A percentile compares a stretch with the other conserved stretches of the same genome.
These are phyloP conservation scores for Eueides isabella DNA, from an alignment of 1,140 invertebrate genomes.

Conservation along the genomic window DNA sequence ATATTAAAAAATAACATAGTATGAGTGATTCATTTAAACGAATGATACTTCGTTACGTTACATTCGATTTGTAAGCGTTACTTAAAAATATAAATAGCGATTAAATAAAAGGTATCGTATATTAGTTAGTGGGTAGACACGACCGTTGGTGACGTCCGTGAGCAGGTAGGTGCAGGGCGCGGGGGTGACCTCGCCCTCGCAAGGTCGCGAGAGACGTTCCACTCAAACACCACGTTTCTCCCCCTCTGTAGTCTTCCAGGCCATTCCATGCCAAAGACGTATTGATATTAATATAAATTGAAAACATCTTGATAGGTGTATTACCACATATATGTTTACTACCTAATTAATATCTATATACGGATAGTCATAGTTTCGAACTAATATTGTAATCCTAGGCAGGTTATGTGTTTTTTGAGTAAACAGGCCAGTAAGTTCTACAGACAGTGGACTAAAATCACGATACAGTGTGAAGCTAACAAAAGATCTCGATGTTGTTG, in stretches of 20 bases:
- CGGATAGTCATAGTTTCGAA: too few species aligned
- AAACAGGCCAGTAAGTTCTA: too few species aligned
- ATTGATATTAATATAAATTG: slow-evolving; percentile 10
- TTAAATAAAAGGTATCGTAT: slow-evolving; percentile 17
- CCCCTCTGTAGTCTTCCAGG: slow-evolving; percentile 64
- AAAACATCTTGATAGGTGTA: slow-evolving; percentile 1
- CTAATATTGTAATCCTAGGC: too few species aligned
- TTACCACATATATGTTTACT: background rate
- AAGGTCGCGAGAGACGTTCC: slow-evolving; percentile 72
- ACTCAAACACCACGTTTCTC: slow-evolving; percentile 57
- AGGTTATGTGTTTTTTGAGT: too few species aligned
- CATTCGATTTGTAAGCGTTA: background rate
- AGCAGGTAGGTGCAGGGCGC: slow-evolving; percentile 59
- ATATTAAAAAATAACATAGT: background rate
- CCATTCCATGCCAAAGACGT: slow-evolving; percentile 35
- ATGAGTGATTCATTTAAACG: slow-evolving; percentile 3
- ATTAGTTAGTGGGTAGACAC: slow-evolving; percentile 30
- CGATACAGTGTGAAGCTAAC: too few species aligned
- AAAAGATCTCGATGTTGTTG: too few species aligned
- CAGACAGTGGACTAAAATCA: too few species aligned
- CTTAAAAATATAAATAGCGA: slow-evolving; percentile 1
- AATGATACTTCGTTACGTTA: too few species aligned
- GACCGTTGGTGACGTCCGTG: slow-evolving; percentile 59
- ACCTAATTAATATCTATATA: too few species aligned
- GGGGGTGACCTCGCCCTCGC: slow-evolving; percentile 69